Conservation (phyloP, 2,113 vertebrate genomes). For the Epinephelus lanceolatus region DNA sequence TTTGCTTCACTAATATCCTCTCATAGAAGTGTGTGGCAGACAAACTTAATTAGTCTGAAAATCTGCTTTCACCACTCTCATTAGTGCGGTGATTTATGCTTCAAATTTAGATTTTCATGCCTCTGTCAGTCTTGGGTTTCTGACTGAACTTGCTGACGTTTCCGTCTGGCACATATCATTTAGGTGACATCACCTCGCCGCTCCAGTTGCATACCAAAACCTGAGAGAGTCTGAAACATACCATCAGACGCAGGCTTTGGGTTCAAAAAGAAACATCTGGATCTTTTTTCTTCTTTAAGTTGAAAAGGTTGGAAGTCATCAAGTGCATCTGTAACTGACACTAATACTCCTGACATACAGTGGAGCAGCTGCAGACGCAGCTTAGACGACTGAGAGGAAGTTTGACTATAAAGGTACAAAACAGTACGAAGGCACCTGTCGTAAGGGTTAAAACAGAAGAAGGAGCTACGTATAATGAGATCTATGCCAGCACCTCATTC, state of each 20-base stretch:
- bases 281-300: constrained; percentile 3
- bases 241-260: constrained; percentile 5
- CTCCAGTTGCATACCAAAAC: constrained; percentile 37
- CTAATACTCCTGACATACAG: constrained; percentile 2
- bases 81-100: constrained; percentile 19
- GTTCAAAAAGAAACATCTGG: constrained; percentile 57
- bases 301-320: constrained; percentile 7
- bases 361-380: neutral
- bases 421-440: constrained; percentile 13
- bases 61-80: constrained; percentile 15
- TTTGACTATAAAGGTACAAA: neutral
- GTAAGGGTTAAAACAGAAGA: constrained; percentile 24
- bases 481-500: constrained; percentile 26
- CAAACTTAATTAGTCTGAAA: constrained; percentile 19
- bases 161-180: constrained; percentile 34
- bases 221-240: constrained; percentile 25
- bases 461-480: neutral
- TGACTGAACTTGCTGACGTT: constrained; percentile 31
- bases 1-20: constrained; percentile 14
- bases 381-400: neutral
- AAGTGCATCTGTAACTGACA: neutral
- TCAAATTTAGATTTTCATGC: neutral
- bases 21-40: constrained; percentile 26
- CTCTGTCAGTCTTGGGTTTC: constrained; percentile 30
- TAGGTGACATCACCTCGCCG: constrained; percentile 54